A percentile compares a stretch with the other conserved stretches of the same genome.
These are phyloP conservation scores for Diphyllodes magnificus DNA, from an alignment of 2,113 vertebrate genomes.

Conservation along the genomic window DNA sequence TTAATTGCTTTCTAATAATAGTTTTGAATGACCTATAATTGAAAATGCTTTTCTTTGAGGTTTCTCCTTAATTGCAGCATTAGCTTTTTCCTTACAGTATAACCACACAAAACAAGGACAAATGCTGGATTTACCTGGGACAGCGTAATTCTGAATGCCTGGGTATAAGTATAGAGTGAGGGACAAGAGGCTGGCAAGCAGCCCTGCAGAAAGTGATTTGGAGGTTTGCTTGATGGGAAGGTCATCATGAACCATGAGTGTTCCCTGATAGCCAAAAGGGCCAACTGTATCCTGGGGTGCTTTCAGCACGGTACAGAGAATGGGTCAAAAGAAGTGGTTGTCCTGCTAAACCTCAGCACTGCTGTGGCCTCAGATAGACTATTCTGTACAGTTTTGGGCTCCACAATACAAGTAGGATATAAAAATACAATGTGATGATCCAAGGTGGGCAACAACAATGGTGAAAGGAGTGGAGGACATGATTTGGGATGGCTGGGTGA, in stretches of 20 bases:
- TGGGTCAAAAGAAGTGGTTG: fast-evolving
- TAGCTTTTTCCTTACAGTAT: background rate
- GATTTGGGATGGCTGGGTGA: background rate
- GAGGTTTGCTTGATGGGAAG: background rate
- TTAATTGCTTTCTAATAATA: conserved; percentile 4
- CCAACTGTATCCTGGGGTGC: background rate
- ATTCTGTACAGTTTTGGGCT: background rate
- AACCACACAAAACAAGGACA: background rate
- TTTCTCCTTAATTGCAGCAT: background rate
- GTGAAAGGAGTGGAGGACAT: background rate
- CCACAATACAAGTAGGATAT: background rate
- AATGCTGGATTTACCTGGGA: background rate
- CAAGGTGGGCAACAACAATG: background rate
- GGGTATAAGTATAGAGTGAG: background rate
- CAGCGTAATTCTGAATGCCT: background rate
- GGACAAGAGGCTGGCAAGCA: background rate
- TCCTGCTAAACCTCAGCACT: background rate
- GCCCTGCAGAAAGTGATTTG: background rate
- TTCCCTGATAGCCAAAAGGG: background rate
- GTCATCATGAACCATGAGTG: background rate
- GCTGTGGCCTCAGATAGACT: background rate
- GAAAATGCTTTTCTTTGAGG: background rate
- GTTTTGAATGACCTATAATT: background rate
- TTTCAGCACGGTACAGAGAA: background rate
- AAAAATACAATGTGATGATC: background rate